Percentiles rank a stretch among this genome's conserved stretches.
phyloP scores from a whole-genome alignment of 2,888 invertebrate genomes.

The Eumacrocentrus americanus region DNA sequence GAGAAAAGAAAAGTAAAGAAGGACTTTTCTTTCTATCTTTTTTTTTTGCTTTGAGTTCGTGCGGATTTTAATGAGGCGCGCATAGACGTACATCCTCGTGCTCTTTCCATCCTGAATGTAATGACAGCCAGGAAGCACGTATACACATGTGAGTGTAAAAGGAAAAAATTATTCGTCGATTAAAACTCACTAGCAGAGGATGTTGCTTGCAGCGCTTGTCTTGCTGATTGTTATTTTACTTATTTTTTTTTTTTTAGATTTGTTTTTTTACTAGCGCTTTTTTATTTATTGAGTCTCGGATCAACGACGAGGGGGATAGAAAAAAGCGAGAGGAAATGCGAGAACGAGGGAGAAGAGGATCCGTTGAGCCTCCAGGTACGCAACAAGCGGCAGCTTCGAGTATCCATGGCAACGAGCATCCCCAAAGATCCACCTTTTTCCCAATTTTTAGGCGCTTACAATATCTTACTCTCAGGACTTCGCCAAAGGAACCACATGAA shows the following conservation, averaged over 20 bases:
- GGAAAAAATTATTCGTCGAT: too few species aligned
- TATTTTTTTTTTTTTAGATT: too few species aligned
- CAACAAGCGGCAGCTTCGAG: constrained; percentile 41
- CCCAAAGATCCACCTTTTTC: constrained; percentile 34
- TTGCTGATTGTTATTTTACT: neutral
- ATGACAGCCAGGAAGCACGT: neutral
- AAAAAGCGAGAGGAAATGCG: too few species aligned
- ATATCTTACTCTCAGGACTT: too few species aligned
- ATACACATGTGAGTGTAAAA: too few species aligned
- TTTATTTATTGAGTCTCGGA: too few species aligned
- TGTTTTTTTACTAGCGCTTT: neutral
- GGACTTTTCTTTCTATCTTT: neutral
- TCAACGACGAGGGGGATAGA: too few species aligned
- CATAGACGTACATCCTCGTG: neutral
- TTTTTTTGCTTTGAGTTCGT: constrained; percentile 5
- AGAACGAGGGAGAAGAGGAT: neutral
- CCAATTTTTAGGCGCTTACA: neutral
- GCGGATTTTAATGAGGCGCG: constrained; percentile 23
- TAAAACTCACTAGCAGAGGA: too few species aligned
- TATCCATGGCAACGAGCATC: constrained; percentile 42
- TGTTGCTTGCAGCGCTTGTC: too few species aligned
- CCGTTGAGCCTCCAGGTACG: constrained; percentile 34
- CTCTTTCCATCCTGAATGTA: constrained; percentile 7
- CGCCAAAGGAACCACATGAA: too few species aligned
- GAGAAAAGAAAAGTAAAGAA: constrained; percentile 4